A percentile compares a stretch with the other conserved stretches of the same genome.
phyloP scores from a whole-genome alignment of 2,113 vertebrate genomes.

The Silurus asotus region DNA sequence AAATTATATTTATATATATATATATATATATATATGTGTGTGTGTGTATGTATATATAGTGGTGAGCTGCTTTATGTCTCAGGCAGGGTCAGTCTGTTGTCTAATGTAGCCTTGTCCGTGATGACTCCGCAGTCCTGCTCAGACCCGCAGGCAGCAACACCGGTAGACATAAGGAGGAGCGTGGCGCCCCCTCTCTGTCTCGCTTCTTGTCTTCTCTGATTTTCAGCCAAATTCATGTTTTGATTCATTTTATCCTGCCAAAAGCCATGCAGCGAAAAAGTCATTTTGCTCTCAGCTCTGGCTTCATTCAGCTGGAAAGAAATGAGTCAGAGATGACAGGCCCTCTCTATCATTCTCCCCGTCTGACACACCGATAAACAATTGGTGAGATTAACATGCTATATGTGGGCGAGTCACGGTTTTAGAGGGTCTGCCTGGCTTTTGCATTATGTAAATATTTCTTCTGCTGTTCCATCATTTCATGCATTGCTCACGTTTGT shows the following conservation, averaged over 20 bases:
- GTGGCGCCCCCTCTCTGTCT: background rate
- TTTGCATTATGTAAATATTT: background rate
- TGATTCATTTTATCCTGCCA: background rate
- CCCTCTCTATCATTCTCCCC: background rate
- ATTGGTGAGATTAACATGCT: background rate
- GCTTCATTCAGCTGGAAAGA: constrained; percentile 14
- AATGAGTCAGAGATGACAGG: constrained; percentile 22
- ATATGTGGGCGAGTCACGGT: constrained; percentile 9
- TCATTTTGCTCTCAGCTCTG: background rate
- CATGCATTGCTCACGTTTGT: background rate
- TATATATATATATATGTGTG: too few relatives aligned
- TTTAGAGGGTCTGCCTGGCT: constrained; percentile 6
- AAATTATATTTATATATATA: too few relatives aligned
- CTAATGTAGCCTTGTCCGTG: background rate
- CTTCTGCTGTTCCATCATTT: background rate
- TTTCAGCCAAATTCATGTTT: background rate
- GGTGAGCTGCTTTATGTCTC: background rate
- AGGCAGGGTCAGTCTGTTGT: background rate
- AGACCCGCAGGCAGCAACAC: constrained; percentile 4
- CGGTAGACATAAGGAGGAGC: background rate
- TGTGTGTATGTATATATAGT: background rate
- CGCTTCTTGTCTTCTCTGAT: background rate
- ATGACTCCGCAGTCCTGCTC: constrained; percentile 10
- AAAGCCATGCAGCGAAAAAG: constrained; percentile 10
- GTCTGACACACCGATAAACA: background rate